A percentile compares a stretch with the other conserved stretches of the same genome.
These are phyloP conservation scores for Melopsittacus undulatus DNA, from an alignment of 2,797 vertebrate genomes.

Conservation along the genomic window DNA sequence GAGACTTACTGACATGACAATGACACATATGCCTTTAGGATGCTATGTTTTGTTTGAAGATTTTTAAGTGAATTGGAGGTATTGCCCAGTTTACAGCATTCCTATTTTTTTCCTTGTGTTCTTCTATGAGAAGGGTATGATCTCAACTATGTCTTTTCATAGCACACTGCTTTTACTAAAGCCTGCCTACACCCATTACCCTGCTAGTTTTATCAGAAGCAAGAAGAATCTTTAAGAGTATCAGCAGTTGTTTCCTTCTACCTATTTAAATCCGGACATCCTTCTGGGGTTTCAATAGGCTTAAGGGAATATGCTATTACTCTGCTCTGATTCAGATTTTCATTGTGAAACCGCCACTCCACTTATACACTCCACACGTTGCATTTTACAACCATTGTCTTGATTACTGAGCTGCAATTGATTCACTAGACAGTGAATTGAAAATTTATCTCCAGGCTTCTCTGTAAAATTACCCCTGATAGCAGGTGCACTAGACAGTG, in stretches of 20 bases:
- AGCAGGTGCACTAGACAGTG: slow-evolving; percentile 50
- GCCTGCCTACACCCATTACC: neutral
- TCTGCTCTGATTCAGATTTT: slow-evolving; percentile 25
- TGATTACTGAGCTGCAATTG: slow-evolving; percentile 64
- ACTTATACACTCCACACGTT: neutral
- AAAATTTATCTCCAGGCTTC: slow-evolving; percentile 65
- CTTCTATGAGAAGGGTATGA: neutral
- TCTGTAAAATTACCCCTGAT: slow-evolving; percentile 58
- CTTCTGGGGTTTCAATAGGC: slow-evolving; percentile 22
- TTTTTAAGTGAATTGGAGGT: neutral
- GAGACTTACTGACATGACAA: neutral
- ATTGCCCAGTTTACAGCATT: neutral
- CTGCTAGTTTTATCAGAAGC: neutral
- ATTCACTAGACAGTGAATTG: slow-evolving; percentile 66
- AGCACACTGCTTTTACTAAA: neutral
- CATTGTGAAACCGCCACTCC: neutral
- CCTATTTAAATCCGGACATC: neutral
- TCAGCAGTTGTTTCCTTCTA: neutral
- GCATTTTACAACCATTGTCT: slow-evolving; percentile 41
- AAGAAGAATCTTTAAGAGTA: neutral
- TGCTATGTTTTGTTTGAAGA: neutral
- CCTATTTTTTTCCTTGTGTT: neutral
- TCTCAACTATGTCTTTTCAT: neutral
- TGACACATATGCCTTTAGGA: neutral
- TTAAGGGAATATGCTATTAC: neutral